A percentile compares a stretch with the other conserved stretches of the same genome.
phyloP scores from a whole-genome alignment of 2,113 vertebrate species.

The Nymphicus hollandicus region DNA sequence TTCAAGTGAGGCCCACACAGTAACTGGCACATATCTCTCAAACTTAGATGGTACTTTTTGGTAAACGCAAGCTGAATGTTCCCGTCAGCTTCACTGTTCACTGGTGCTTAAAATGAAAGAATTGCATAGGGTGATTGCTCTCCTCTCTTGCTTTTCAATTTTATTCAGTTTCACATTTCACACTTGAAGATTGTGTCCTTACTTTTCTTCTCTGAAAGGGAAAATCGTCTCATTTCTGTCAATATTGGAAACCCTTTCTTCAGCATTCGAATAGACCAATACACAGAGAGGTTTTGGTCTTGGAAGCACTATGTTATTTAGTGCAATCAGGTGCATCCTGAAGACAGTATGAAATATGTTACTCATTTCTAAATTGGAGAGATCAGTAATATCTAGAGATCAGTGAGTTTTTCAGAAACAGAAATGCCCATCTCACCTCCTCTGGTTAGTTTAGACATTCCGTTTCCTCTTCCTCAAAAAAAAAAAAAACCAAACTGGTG shows the following conservation, averaged over 20 bases:
- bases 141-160: constrained; percentile 20
- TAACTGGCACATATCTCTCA: neutral
- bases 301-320: neutral
- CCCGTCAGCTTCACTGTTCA: neutral
- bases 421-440: neutral
- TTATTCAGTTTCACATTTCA: constrained; percentile 33
- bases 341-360: neutral
- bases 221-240: constrained; percentile 15
- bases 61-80: neutral
- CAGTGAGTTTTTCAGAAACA: neutral
- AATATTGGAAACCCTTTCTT: neutral
- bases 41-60: neutral
- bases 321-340: neutral
- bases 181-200: neutral
- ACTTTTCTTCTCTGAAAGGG: neutral
- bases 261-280: neutral
- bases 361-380: neutral
- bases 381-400: neutral
- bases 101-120: constrained; percentile 33
- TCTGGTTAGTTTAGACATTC: neutral
- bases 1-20: neutral
- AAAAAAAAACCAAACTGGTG: neutral
- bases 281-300: neutral
- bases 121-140: neutral
- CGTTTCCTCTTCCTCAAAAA: neutral